These are phyloP conservation scores for Heteractis magnifica DNA, from an alignment of 92 coral and sea anemone genomes.

Conservation along the genomic window DNA sequence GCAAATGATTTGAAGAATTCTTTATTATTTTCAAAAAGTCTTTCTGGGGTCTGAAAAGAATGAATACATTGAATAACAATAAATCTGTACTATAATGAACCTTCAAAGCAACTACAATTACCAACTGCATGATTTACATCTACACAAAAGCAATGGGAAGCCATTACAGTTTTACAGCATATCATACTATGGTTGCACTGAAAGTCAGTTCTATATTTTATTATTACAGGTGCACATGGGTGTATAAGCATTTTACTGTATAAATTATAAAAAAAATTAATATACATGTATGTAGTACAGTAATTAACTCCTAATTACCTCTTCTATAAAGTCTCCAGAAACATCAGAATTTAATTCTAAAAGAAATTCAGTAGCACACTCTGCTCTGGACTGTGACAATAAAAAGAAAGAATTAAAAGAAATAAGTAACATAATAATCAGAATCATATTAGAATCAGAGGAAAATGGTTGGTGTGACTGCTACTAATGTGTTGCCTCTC, in stretches of 20 bases:
- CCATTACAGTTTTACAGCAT: too few relatives aligned
- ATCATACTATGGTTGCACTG: too few relatives aligned
- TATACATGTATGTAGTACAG: background rate
- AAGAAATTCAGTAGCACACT: conserved; percentile 86
- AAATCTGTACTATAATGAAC: background rate
- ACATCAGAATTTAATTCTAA: conserved; percentile 96
- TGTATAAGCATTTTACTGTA: too few relatives aligned
- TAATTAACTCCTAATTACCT: conserved; percentile 42
- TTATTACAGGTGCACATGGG: background rate
- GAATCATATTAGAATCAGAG: too few relatives aligned
- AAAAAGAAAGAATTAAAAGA: background rate
- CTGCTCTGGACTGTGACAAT: conserved; percentile 72
- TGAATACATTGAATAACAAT: background rate
- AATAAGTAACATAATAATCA: background rate
- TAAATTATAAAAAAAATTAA: too few relatives aligned
- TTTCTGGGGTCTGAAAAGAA: conserved; percentile 62
- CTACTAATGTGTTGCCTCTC: too few relatives aligned
- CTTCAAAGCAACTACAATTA: too few relatives aligned
- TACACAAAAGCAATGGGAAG: too few relatives aligned
- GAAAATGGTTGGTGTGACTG: too few relatives aligned
- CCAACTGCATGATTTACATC: too few relatives aligned
- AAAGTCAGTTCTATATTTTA: too few relatives aligned
- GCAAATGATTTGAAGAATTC: conserved; percentile 85
- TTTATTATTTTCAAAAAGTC: conserved; percentile 66
- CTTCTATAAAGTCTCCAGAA: conserved; percentile 91